Evolutionary conservation across 1,140 invertebrate genomes (phyloP).

Genomic region (Sitobion miscanthi): DNA sequence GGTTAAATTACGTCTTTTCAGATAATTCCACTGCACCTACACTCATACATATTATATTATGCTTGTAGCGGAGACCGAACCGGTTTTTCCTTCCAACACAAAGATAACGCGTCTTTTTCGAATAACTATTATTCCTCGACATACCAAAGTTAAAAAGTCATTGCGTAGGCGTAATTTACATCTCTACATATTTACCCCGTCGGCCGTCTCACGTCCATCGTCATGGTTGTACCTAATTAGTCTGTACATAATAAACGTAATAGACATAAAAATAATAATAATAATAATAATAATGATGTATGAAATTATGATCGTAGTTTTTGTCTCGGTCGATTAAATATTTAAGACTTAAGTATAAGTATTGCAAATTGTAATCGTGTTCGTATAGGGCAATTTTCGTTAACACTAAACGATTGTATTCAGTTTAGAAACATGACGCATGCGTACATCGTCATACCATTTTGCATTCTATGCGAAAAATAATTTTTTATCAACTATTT

Average conservation of each 20-base stretch:
- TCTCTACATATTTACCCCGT: background rate
- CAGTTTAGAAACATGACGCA: background rate
- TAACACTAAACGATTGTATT: background rate
- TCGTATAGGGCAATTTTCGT: background rate
- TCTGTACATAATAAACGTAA: background rate
- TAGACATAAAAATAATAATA: background rate
- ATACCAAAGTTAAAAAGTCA: slow-evolving; percentile 54
- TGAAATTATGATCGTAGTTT: background rate
- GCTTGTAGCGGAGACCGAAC: background rate
- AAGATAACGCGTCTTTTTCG: slow-evolving; percentile 43
- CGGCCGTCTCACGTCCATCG: background rate
- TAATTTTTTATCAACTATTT: background rate
- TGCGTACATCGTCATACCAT: background rate
- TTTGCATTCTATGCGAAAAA: background rate
- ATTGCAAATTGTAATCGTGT: background rate
- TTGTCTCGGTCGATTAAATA: background rate
- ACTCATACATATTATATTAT: background rate
- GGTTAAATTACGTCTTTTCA: slow-evolving; percentile 12
- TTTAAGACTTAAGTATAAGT: background rate
- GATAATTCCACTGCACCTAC: slow-evolving; percentile 3
- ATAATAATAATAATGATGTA: background rate
- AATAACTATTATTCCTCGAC: slow-evolving; percentile 35
- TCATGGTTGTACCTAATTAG: slow-evolving; percentile 14
- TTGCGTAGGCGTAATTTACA: slow-evolving; percentile 51
- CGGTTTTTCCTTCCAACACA: slow-evolving; percentile 43